Evolutionary conservation across 2,797 vertebrate species (phyloP), one percentile per base, ranked within the genome.

Genomic region (Melanotaenia boesemani): DNA sequence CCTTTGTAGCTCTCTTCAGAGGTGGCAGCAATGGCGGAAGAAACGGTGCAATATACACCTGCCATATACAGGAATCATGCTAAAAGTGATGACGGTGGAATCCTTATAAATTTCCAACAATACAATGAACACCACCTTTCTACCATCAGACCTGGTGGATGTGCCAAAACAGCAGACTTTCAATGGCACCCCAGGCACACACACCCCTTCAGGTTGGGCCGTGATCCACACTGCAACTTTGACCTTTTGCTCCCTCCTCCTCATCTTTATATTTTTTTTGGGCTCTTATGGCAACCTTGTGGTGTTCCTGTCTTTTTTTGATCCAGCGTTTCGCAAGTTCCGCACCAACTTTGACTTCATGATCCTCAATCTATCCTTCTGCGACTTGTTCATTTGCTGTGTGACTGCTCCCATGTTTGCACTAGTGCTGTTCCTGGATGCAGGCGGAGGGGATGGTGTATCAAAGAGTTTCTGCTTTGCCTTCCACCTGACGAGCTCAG

Each of bases 301-400:
- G 74, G 97, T 99, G 82, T 97, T 99, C 82, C 91, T 98, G 78
- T 99, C 98, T 50, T 99, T 98, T 89, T 98, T 99, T 3, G 97
- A 99, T 84, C 97, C 98, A 0, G 96, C 97, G 22, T 97, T 99
- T 67, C 94, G 98, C 83, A 99, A 98, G 90, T 97, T 99, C 88
- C 95, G 98, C 87, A 99, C 97, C 83, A 96, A 98, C 93, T 99
- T 99, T 28, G 98, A 99, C 89, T 97, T 99, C 88, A 97, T 99
- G 97, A 96, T 98, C 90, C 95, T 99, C 85, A 99, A 98, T 88
- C 89, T 99, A 55, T 98, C 97, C 68, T 97, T 99, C 89, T 99
- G 98, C 1, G 98, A 99, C 85, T 93, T 99, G 82, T 98, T 99
- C 84, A 96, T 99, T 16, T 99, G 98, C 34, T 97, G 96, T 0